These are phyloP conservation scores for Drosophila kanapiae DNA, from an alignment of 1,140 invertebrate genomes.

Conservation along the genomic window DNA sequence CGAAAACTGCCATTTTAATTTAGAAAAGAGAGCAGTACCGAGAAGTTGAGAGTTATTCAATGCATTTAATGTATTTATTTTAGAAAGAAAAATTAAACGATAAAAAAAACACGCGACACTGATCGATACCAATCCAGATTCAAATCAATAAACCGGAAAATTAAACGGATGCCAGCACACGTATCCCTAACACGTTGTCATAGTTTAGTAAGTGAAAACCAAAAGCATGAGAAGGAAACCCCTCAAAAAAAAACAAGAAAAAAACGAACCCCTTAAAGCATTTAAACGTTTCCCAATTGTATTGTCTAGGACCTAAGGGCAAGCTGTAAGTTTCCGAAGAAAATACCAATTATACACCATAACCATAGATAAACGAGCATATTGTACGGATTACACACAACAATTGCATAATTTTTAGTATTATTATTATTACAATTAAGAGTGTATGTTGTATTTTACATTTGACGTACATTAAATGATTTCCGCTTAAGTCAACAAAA, in stretches of 20 bases:
- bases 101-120: conserved; percentile 19
- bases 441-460: conserved; percentile 71
- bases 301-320: conserved; percentile 52
- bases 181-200: conserved; percentile 72
- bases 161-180: conserved; percentile 22
- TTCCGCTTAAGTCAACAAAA: conserved; percentile 57
- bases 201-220: conserved; percentile 68
- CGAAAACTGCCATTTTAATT: conserved; percentile 79
- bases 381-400: conserved; percentile 47
- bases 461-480: conserved; percentile 74
- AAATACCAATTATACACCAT: conserved; percentile 19
- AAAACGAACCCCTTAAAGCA: conserved; percentile 37
- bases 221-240: conserved; percentile 22
- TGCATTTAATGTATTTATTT: conserved; percentile 74
- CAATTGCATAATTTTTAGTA: conserved; percentile 55
- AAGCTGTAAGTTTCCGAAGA: conserved; percentile 63
- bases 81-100: conserved; percentile 34
- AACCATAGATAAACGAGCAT: conserved; percentile 33
- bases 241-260: background rate
- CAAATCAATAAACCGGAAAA: conserved; percentile 23
- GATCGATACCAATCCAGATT: conserved; percentile 16
- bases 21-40: conserved; percentile 52
- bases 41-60: conserved; percentile 44
- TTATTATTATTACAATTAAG: conserved; percentile 54
- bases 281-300: conserved; percentile 70